Conservation (phyloP, 2,797 vertebrate species). For the Dryobates pubescens region DNA sequence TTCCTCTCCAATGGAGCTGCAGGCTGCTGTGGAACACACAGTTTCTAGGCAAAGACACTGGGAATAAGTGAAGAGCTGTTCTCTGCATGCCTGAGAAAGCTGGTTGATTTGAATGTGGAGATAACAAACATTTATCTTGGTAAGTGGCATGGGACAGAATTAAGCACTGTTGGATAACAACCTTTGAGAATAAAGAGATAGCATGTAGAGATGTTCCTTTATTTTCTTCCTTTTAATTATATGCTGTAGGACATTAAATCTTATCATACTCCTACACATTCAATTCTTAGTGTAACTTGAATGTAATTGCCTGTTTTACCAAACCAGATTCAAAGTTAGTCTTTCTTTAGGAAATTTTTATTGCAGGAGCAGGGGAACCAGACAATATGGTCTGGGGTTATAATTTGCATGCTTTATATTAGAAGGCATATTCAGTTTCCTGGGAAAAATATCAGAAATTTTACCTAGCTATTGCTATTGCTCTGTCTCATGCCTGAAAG, state of each 20-base stretch:
- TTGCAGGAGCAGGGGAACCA: background rate
- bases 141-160: slow-evolving; percentile 4
- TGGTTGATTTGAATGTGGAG: background rate
- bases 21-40: background rate
- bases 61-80: background rate
- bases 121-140: slow-evolving; percentile 50
- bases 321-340: background rate
- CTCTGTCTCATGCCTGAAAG: background rate
- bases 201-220: slow-evolving; percentile 14
- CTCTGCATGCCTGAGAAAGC: background rate
- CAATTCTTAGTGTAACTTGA: slow-evolving; percentile 21
- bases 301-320: slow-evolving; percentile 53
- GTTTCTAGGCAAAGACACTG: background rate
- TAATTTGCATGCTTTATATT: slow-evolving; percentile 1
- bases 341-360: slow-evolving; percentile 4
- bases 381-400: background rate
- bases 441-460: background rate
- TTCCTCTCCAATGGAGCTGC: background rate
- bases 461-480: background rate
- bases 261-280: slow-evolving; percentile 50
- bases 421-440: background rate
- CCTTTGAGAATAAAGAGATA: slow-evolving; percentile 38
- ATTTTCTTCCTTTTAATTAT: slow-evolving; percentile 37
- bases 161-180: background rate
- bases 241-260: slow-evolving; percentile 44